These are phyloP conservation scores for Teinopalpus imperialis DNA, from an alignment of 2,888 invertebrate species.

Conservation along the genomic window DNA sequence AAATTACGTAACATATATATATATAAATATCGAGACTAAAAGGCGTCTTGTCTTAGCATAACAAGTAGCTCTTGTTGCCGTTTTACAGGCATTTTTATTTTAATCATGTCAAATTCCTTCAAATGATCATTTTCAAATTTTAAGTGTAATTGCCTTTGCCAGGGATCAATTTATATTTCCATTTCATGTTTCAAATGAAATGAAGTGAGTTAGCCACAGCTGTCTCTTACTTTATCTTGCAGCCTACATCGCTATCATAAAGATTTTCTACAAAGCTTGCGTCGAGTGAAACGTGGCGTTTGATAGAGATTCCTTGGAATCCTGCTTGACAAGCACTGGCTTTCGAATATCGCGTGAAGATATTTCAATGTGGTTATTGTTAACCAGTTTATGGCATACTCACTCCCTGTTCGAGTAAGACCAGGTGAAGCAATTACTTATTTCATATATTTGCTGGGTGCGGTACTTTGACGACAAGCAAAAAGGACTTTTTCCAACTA, in stretches of 20 bases:
- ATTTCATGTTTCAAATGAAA: no score
- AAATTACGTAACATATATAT: no score
- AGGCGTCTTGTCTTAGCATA: no score
- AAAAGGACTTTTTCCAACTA: no score
- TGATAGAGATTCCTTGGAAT: constrained; percentile 18
- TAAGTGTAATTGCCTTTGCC: no score
- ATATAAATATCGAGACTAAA: no score
- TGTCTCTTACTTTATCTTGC: neutral
- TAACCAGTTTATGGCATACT: constrained; percentile 24
- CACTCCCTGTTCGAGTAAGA: constrained; percentile 11
- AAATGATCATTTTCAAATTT: no score
- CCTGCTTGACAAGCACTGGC: constrained; percentile 17
- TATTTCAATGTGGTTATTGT: constrained; percentile 24
- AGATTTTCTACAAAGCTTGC: constrained; percentile 7
- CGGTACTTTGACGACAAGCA: no score
- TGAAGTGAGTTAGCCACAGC: neutral
- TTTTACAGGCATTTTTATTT: no score
- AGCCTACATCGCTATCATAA: neutral
- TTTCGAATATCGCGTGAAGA: constrained; percentile 25
- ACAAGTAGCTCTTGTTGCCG: no score
- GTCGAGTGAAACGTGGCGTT: constrained; percentile 4
- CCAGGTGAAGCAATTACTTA: constrained; percentile 15
- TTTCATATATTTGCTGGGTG: constrained; percentile 8
- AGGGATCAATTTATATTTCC: no score
- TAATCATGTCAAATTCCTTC: no score